Conservation (phyloP, 1,140 invertebrate species). For the Megalopta genalis region DNA sequence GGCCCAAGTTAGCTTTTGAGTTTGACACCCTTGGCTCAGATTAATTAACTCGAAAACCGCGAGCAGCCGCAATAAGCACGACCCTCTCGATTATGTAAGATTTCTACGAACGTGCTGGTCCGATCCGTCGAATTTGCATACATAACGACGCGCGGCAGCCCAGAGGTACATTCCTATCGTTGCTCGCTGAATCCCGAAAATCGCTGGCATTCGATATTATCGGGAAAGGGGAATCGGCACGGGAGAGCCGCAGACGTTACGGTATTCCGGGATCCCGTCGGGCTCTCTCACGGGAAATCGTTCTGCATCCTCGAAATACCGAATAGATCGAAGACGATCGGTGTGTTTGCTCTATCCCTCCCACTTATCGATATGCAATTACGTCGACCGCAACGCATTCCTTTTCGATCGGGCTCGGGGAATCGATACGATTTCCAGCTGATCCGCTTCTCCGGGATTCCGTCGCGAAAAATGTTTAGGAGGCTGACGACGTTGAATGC, state of each 20-base stretch:
- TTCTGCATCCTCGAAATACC: not conserved
- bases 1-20: too few relatives aligned
- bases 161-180: not conserved
- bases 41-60: not conserved
- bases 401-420: not conserved
- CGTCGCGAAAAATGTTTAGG: not conserved
- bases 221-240: not conserved
- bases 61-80: not conserved
- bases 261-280: not conserved
- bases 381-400: not conserved
- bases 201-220: constrained; percentile 1
- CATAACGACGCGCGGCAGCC: not conserved
- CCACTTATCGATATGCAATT: not conserved
- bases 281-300: not conserved
- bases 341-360: too few relatives aligned
- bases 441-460: not conserved
- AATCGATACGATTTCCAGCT: constrained; percentile 2
- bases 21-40: not conserved
- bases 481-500: not conserved
- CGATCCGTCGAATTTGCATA: constrained; percentile 4
- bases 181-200: constrained; percentile 4
- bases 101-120: not conserved
- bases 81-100: not conserved
- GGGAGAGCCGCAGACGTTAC: not conserved
- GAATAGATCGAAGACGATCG: constrained; percentile 1